Base-by-base conservation (phyloP, 2,797 vertebrate genomes). In the Emydoidea blandingii region DNA sequence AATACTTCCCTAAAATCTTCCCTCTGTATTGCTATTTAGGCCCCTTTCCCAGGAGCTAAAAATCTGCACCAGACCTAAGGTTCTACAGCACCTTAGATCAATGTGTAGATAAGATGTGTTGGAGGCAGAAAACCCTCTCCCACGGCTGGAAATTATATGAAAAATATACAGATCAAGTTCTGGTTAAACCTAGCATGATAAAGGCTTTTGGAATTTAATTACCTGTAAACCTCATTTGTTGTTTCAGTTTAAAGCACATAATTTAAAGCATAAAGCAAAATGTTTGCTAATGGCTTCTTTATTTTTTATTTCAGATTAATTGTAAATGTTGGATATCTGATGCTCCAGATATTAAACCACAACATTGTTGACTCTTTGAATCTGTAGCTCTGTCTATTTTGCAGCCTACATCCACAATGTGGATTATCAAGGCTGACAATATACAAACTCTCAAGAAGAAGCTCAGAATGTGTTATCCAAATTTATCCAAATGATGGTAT, bases 141-240 rank as follows among this genome's bases (percentile, higher is more conserved):
- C 89, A 76, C 3, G 2, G 2, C 81, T 90, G 80, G 37, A 88
- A 82, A 79, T 57, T 50, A 37, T 65, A 23, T 56, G 41, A 91
- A 88, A 88, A 93, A 91, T 56, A 65, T 5, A 19, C 4, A 72
- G 50, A 8, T 95, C n/a, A 84, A 57, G 78, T 95, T 85, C 5
- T 83, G n/a, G 25, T 92, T 86, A 91, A 83, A 89, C n/a, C 23
- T 81, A 81, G 6, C 87, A 82, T 44, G 12, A 81, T 79, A 92
- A 49, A 95, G 19, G 12, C 12, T 76, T 88, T 95, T 94, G 74
- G 41, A 79, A 88, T 95, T 93, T 86, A 96, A 95, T 94, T 95
- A 85, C 72, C 41, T 90, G 37, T 84, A 83, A 94, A 62, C 76
- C 2, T 90, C 19, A 81, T 82, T 91, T 91, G 47, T 85, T 83